These are phyloP conservation scores for Etheostoma spectabile DNA, from an alignment of 2,113 vertebrate genomes.

Conservation along the genomic window DNA sequence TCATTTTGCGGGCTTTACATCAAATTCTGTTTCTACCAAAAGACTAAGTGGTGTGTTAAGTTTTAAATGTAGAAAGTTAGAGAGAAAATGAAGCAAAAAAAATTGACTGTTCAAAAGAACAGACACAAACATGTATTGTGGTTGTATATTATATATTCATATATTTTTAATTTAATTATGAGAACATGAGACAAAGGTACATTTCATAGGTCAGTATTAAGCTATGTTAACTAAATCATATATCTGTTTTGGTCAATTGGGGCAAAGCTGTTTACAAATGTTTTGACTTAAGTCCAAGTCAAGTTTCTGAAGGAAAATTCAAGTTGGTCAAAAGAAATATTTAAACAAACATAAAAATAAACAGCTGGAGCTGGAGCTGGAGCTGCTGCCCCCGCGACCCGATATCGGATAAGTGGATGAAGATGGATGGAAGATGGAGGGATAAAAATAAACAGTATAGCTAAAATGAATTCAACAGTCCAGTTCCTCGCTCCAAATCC, in stretches of 20 bases:
- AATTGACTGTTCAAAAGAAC: not conserved
- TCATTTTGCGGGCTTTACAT: constrained; percentile 53
- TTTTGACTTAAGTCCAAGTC: not conserved
- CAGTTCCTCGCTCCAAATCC: no score
- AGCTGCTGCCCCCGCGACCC: no score
- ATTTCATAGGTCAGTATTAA: not conserved
- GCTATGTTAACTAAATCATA: not conserved
- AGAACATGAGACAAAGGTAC: not conserved
- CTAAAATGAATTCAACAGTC: not conserved
- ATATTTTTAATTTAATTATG: not conserved
- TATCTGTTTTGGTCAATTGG: not conserved
- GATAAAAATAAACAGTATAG: not conserved
- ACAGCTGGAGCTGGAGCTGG: no score
- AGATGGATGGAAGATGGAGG: no score
- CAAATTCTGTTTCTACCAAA: constrained; percentile 28
- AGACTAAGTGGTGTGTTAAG: not conserved
- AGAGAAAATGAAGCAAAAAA: not conserved
- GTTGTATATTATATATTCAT: no score
- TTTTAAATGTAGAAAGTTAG: not conserved
- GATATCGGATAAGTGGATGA: no score
- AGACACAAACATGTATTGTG: not conserved
- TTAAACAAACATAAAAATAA: not conserved
- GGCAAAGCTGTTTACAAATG: not conserved
- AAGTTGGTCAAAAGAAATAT: not conserved
- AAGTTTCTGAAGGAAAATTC: not conserved